These are phyloP conservation scores for Anthopleura xanthogrammica DNA, from an alignment of 92 coral and sea anemone species.

Conservation along the genomic window DNA sequence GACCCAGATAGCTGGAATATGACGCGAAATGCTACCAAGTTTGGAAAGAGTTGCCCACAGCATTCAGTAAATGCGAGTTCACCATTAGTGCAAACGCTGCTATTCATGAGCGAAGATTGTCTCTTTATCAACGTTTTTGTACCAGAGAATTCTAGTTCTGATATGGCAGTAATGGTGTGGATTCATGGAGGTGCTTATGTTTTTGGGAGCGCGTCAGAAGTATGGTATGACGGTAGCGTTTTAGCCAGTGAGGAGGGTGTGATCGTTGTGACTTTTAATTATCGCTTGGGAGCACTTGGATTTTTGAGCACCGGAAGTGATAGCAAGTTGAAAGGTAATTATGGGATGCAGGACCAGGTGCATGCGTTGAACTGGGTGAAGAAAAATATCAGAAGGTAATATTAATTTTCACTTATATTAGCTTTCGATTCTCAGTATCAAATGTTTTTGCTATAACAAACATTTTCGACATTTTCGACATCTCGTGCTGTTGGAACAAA, in stretches of 20 bases:
- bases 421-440: too few relatives aligned
- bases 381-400: constrained; percentile 40
- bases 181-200: constrained; percentile 48
- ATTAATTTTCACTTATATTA: too few relatives aligned
- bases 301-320: constrained; percentile 37
- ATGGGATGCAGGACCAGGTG: constrained; percentile 53
- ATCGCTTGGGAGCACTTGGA: constrained; percentile 56
- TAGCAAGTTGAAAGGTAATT: constrained; percentile 43
- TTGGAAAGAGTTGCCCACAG: constrained; percentile 41
- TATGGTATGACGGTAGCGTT: constrained; percentile 10
- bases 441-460: too few relatives aligned
- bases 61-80: neutral
- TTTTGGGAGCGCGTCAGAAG: constrained; percentile 3
- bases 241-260: constrained; percentile 52
- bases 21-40: constrained; percentile 19
- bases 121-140: constrained; percentile 34
- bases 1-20: constrained; percentile 37
- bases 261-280: constrained; percentile 42
- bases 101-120: constrained; percentile 30
- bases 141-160: constrained; percentile 1
- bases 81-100: neutral
- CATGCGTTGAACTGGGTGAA: constrained; percentile 50
- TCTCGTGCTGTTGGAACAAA: too few relatives aligned
- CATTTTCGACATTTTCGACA: too few relatives aligned
- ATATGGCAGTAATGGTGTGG: constrained; percentile 52